Percentiles rank a stretch among this genome's conserved stretches.
phyloP scores from a whole-genome alignment of 2,113 vertebrate genomes.

The Phyllostomus hastatus region DNA sequence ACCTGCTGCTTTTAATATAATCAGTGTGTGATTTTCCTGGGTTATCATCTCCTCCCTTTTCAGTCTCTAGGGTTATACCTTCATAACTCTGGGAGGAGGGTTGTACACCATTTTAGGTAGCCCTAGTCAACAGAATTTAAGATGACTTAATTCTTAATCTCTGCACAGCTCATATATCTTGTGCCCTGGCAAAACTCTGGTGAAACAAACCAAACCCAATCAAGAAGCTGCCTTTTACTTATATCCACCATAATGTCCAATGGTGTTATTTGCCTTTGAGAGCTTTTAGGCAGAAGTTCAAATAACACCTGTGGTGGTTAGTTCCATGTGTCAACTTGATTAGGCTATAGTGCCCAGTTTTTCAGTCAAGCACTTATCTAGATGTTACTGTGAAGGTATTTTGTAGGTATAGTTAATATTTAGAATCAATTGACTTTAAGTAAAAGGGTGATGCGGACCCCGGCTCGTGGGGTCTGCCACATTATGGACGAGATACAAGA shows the following conservation, averaged over 20 bases:
- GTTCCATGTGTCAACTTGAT: background rate
- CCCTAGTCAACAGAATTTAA: background rate
- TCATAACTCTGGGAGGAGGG: background rate
- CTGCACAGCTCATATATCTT: background rate
- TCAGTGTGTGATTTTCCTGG: rapidly evolving
- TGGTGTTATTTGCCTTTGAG: rapidly evolving
- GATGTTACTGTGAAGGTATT: background rate
- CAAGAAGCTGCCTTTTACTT: background rate
- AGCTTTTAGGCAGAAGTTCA: background rate
- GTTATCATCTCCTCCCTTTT: background rate
- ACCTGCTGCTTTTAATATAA: background rate
- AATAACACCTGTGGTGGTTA: no score
- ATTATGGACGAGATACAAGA: no score
- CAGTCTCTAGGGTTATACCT: background rate
- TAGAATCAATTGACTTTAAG: background rate
- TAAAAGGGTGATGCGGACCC: background rate
- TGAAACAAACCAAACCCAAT: background rate
- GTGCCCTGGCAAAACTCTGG: background rate
- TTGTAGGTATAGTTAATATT: background rate
- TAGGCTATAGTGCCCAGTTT: background rate
- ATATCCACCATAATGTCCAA: no score
- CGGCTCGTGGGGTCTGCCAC: no score
- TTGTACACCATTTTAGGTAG: rapidly evolving
- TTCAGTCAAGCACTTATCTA: background rate
- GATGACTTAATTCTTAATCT: background rate